Percentiles rank a stretch among this genome's conserved stretches.
These are phyloP conservation scores for Sturnus vulgaris DNA, from an alignment of 2,113 vertebrate genomes.

Conservation along the genomic window DNA sequence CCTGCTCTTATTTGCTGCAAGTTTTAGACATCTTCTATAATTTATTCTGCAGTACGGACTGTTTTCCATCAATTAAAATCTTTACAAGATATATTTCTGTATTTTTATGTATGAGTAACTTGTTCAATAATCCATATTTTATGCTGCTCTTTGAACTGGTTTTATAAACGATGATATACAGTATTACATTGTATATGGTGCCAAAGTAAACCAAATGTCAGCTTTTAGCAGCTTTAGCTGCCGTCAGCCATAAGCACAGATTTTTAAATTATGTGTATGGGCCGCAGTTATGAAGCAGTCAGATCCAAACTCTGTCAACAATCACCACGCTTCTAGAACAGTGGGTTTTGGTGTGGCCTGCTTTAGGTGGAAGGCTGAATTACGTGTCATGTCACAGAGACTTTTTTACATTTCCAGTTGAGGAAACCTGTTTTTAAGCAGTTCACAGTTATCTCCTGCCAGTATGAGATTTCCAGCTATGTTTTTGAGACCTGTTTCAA, in stretches of 20 bases:
- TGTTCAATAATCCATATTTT: background rate
- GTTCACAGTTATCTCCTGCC: background rate
- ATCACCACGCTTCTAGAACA: accelerated
- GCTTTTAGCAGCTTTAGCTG: background rate
- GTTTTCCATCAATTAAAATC: background rate
- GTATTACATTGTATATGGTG: background rate
- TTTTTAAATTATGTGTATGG: background rate
- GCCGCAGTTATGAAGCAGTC: background rate
- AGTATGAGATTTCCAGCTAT: background rate
- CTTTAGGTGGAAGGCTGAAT: background rate
- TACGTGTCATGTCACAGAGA: accelerated
- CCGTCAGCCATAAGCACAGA: background rate
- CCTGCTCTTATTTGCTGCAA: background rate
- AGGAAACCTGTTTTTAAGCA: background rate
- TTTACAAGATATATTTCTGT: background rate
- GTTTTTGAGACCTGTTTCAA: background rate
- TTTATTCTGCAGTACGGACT: background rate
- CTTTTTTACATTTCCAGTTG: background rate
- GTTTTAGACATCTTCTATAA: background rate
- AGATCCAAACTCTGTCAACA: background rate
- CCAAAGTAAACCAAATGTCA: background rate
- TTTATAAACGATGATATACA: background rate
- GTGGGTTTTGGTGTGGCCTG: background rate
- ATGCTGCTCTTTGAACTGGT: background rate
- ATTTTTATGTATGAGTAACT: background rate